Percentiles rank a stretch among this genome's conserved stretches.
These are phyloP conservation scores for Gymnorhina tibicen DNA, from an alignment of 2,113 vertebrate genomes.

Conservation along the genomic window DNA sequence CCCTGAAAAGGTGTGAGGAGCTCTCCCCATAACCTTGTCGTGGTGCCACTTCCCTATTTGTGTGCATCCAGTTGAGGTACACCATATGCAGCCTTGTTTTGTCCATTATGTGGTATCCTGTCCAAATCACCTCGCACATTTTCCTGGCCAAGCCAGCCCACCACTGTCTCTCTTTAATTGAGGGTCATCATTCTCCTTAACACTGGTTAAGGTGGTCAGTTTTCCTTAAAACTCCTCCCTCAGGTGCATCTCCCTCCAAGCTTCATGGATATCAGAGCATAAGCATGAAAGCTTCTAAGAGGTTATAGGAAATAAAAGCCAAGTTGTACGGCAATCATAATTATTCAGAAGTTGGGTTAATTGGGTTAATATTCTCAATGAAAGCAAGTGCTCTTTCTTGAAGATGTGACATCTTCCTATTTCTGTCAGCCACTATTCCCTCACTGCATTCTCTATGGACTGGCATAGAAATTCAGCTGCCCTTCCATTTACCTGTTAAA, in stretches of 20 bases:
- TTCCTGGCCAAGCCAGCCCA: neutral
- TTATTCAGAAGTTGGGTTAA: slow-evolving; percentile 16
- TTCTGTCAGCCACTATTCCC: neutral
- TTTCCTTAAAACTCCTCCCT: neutral
- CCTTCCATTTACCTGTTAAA: slow-evolving; percentile 59
- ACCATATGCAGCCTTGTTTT: neutral
- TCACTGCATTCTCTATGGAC: neutral
- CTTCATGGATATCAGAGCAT: neutral
- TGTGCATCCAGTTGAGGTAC: rapidly evolving
- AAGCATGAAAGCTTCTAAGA: neutral
- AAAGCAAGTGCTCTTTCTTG: neutral
- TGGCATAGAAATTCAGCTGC: slow-evolving; percentile 30
- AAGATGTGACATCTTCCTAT: neutral
- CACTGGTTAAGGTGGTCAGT: too few species aligned
- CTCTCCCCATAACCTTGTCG: neutral
- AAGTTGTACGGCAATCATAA: neutral
- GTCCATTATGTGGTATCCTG: neutral
- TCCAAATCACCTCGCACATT: neutral
- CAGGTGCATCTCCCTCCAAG: neutral
- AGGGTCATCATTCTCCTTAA: neutral
- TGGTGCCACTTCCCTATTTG: neutral
- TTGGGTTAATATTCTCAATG: slow-evolving; percentile 20
- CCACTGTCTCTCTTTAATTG: neutral
- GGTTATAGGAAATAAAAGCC: neutral
- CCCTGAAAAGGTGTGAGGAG: neutral